Base-by-base conservation (phyloP, 2,797 vertebrate species). In the Cygnus olor region DNA sequence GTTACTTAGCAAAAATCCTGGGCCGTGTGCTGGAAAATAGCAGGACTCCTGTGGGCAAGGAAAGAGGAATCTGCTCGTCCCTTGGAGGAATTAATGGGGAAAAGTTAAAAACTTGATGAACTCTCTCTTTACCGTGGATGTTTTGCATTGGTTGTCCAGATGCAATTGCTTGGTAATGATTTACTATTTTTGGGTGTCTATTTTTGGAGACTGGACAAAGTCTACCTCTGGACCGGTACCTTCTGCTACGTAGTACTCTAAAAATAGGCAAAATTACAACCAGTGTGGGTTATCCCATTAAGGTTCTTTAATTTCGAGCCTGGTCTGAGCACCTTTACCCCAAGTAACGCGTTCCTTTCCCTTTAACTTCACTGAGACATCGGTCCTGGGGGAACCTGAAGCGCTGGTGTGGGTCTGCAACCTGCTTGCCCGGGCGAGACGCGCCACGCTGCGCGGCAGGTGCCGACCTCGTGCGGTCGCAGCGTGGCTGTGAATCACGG, bases 1-100 rank as follows among this genome's bases (percentile, higher is more conserved):
- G 82, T 30, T 82, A 8, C 88, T 63, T 9, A 76, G 80, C 83
- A 65, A 66, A 70, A 76, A 21, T 42, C 80, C 58, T 73, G 81
- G 73, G 65, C 88, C 6, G 20, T 8, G 27, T 13, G 40, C 81
- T 95, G 93, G 86, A 88, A 95, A 92, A 78, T 10, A 44, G 82
- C 85, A n/a, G 73, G 89, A 34, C 64, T 40, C 32, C 24, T 57
- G 53, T 38, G 86, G 69, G 16, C 17, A 21, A 47, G 90, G 90
- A 10, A 58, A 88, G 61, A 54, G 56, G 56, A 47, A 80, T 38
- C 81, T 60, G 85, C 85, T 84, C 61, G 45, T 80, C 66, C 88
- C 85, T 47, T 56, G 90, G 92, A 84, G 79, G 71, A 79, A 16
- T 19, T 53, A 6, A 25, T 10, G 44, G 73, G 61, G 78, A n/a